phyloP scores from a whole-genome alignment of 2,797 vertebrate species.

The Salarias fasciatus region DNA sequence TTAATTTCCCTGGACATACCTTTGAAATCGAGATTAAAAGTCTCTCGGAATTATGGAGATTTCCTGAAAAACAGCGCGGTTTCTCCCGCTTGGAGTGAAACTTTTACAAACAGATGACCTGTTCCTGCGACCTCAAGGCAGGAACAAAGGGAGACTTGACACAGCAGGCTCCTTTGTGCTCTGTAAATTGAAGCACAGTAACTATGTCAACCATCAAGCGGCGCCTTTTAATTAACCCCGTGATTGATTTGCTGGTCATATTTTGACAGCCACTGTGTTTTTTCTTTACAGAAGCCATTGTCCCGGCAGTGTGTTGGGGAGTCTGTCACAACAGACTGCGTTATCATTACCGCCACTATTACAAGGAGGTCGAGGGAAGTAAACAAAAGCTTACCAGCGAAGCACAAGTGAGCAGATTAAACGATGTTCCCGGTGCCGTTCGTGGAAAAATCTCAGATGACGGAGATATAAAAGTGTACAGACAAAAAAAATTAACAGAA shows the following conservation, averaged over 20 bases:
- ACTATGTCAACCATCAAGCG: conserved; percentile 8
- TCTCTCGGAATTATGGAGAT: no score
- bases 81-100: not conserved
- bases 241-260: not conserved
- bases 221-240: conserved; percentile 10
- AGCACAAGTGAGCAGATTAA: not conserved
- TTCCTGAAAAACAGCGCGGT: not conserved
- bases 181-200: not conserved
- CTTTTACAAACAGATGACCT: not conserved
- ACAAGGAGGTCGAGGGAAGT: not conserved
- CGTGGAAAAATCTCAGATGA: not conserved
- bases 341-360: not conserved
- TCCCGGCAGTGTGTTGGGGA: conserved; percentile 6
- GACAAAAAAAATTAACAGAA: not conserved
- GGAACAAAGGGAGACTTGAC: not conserved
- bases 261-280: not conserved
- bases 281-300: not conserved
- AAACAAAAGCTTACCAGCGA: not conserved
- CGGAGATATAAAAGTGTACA: conserved; percentile 2
- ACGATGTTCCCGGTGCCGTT: conserved; percentile 1
- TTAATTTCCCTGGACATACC: not conserved
- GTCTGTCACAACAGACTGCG: conserved; percentile 1
- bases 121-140: conserved; percentile 8
- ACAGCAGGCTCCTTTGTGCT: not conserved
- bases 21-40: not conserved